A percentile compares a stretch with the other conserved stretches of the same genome.
Conservation (phyloP, 1,140 invertebrate species). For the Agraylea sexmaculata region DNA sequence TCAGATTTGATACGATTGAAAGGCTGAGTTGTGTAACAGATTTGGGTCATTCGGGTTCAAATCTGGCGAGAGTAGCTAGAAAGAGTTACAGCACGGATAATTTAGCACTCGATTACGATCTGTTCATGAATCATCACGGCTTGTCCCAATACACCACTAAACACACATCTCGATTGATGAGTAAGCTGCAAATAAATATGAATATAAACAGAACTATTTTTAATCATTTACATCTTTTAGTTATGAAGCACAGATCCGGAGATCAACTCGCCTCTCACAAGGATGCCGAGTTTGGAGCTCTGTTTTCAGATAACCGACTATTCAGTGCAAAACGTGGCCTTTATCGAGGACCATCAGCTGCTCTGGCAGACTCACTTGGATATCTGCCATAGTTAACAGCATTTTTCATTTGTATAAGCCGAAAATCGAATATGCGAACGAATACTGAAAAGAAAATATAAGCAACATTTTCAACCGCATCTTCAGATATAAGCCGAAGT, state of each 20-base stretch:
- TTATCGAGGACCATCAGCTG: constrained; percentile 21
- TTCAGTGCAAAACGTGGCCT: constrained; percentile 40
- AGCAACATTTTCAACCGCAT: no score
- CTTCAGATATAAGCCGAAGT: no score
- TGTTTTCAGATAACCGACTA: constrained; percentile 62
- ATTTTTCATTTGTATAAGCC: no score
- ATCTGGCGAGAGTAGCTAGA: constrained; percentile 23
- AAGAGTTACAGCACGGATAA: constrained; percentile 46
- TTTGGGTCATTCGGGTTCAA: constrained; percentile 10
- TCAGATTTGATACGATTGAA: constrained; percentile 20
- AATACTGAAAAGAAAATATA: no score
- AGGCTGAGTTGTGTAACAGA: constrained; percentile 19
- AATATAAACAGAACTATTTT: no score
- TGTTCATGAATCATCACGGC: constrained; percentile 43
- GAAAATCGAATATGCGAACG: no score
- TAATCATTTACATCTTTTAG: constrained; percentile 22
- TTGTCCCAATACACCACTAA: constrained; percentile 28
- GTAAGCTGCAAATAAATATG: no score
- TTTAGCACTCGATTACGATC: constrained; percentile 58
- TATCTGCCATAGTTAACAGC: constrained; percentile 29
- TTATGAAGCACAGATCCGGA: constrained; percentile 47
- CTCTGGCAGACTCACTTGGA: constrained; percentile 32
- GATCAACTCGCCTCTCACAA: constrained; percentile 77
- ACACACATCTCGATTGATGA: constrained; percentile 34
- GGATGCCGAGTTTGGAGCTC: constrained; percentile 73